Percentiles rank a stretch among this genome's conserved stretches.
phyloP scores from a whole-genome alignment of 1,140 invertebrate genomes.

The Venturia canescens region DNA sequence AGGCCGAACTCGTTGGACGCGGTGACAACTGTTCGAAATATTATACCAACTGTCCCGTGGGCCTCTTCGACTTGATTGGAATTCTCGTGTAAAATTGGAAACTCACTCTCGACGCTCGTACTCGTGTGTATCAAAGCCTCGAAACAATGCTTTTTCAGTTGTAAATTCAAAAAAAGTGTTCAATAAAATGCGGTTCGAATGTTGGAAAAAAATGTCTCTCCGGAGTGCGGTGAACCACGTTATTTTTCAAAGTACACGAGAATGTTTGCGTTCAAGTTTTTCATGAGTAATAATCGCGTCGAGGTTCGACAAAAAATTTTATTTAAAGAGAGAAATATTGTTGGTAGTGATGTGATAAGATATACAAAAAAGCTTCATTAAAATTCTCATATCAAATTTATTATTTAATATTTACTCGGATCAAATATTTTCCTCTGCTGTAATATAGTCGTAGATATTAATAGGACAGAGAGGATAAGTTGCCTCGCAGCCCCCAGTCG shows the following conservation, averaged over 20 bases:
- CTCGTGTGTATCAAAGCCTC: too few species aligned
- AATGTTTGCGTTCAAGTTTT: too few species aligned
- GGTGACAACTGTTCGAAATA: constrained; percentile 72
- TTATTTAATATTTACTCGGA: background rate
- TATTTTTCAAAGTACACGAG: too few species aligned
- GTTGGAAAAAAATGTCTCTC: too few species aligned
- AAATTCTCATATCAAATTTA: background rate
- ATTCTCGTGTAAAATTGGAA: constrained; percentile 53
- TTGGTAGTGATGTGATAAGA: background rate
- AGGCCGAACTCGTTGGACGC: constrained; percentile 71
- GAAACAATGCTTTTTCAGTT: too few species aligned
- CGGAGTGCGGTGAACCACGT: too few species aligned
- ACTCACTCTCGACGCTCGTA: background rate
- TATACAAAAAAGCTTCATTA: background rate
- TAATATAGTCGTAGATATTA: constrained; percentile 70
- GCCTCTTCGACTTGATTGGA: constrained; percentile 75
- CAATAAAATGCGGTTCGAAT: too few species aligned
- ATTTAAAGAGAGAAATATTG: too few species aligned
- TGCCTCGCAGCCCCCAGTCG: constrained; percentile 58
- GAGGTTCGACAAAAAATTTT: too few species aligned
- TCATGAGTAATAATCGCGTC: too few species aligned
- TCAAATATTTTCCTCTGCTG: background rate
- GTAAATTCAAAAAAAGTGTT: too few species aligned
- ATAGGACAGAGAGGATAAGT: constrained; percentile 65
- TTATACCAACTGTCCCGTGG: constrained; percentile 70